Percentiles rank a stretch among this genome's conserved stretches.
Conservation (phyloP, 2,113 vertebrate genomes). For the Tragelaphus strepsiceros region DNA sequence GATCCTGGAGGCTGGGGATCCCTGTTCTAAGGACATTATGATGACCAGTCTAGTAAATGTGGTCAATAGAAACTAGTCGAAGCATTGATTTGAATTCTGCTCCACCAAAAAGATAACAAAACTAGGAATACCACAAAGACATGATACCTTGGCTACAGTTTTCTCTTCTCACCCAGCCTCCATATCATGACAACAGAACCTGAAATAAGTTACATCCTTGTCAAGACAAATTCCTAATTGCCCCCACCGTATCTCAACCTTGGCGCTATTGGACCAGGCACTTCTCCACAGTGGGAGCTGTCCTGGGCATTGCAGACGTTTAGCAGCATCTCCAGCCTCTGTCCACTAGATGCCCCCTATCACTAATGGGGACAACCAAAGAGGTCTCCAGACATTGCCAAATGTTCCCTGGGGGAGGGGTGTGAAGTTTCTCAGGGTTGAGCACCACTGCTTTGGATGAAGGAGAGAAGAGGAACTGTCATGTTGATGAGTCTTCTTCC, state of each 20-base stretch:
- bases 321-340: background rate
- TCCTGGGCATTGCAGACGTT: background rate
- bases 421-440: background rate
- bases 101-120: background rate
- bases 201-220: background rate
- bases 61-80: background rate
- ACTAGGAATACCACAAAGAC: background rate
- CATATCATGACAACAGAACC: background rate
- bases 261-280: background rate
- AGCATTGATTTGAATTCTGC: background rate
- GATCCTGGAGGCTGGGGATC: background rate
- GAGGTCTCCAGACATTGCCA: background rate
- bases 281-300: background rate
- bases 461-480: slow-evolving; percentile 48
- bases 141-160: background rate
- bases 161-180: background rate
- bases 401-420: no score
- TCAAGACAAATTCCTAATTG: background rate
- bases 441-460: background rate
- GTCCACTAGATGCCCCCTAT: background rate
- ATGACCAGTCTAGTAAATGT: background rate
- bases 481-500: slow-evolving; percentile 57
- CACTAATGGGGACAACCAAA: background rate
- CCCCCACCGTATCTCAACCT: background rate
- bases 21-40: background rate